A percentile compares a stretch with the other conserved stretches of the same genome.
Evolutionary conservation across 2,888 invertebrate genomes (phyloP).

Genomic region (Thyatira batis): DNA sequence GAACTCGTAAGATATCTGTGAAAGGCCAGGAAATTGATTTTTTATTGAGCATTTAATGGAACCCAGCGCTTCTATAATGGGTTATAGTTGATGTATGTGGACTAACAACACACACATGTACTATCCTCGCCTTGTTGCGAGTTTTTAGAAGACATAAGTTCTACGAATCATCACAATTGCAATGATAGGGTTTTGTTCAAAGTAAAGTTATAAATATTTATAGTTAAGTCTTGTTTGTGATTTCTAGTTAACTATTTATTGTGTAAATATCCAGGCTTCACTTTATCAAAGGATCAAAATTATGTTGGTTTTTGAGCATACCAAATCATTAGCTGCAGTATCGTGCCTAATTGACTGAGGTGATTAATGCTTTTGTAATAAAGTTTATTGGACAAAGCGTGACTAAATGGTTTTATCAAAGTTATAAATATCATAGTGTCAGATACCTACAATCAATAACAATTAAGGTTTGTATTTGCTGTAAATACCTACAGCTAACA

Average conservation of each 20-base stretch:
- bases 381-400: not conserved
- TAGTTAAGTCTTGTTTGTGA: not conserved
- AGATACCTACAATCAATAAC: not conserved
- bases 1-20: conserved; percentile 6
- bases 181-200: not conserved
- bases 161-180: too few relatives aligned
- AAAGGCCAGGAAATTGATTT: conserved; percentile 21
- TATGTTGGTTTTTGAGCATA: not conserved
- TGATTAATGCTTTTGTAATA: not conserved
- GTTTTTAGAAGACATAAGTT: not conserved
- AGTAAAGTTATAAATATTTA: not conserved
- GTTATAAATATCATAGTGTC: not conserved
- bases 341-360: not conserved
- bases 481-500: too few relatives aligned
- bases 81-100: not conserved
- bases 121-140: not conserved
- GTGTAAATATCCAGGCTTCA: not conserved
- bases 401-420: not conserved
- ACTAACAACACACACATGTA: not conserved
- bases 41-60: conserved; percentile 5
- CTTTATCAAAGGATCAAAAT: not conserved
- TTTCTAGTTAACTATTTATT: not conserved
- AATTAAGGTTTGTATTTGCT: not conserved
- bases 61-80: not conserved
- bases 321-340: not conserved